phyloP scores from a whole-genome alignment of 2,113 vertebrate genomes.

The Rhinichthys klamathensis region DNA sequence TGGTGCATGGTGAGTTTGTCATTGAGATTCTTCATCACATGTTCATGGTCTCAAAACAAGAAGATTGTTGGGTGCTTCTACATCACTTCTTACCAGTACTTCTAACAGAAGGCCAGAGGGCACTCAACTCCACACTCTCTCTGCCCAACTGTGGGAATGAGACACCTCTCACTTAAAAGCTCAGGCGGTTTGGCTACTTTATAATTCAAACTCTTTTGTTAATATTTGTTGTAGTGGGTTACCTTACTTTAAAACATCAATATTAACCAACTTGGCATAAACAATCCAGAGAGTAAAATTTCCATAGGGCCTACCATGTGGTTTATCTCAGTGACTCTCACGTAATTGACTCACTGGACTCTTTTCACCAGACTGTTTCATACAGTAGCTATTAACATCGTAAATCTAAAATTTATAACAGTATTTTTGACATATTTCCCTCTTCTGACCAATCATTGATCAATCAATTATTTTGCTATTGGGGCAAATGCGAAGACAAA shows the following conservation, averaged over 20 bases:
- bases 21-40: background rate
- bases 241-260: background rate
- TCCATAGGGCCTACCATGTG: no score
- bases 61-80: constrained; percentile 1
- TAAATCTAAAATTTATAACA: no score
- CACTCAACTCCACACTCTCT: background rate
- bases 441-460: no score
- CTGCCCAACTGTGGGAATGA: background rate
- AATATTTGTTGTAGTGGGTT: background rate
- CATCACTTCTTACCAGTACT: constrained; percentile 3
- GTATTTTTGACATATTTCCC: no score
- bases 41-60: constrained; percentile 8
- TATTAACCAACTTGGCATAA: background rate
- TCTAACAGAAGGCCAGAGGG: background rate
- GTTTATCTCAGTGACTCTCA: no score
- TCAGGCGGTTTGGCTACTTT: constrained; percentile 15
- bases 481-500: background rate
- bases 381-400: no score
- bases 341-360: no score
- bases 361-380: no score
- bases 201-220: background rate
- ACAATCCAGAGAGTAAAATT: background rate
- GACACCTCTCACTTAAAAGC: background rate
- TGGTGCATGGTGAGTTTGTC: constrained; percentile 15
- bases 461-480: no score